Evolutionary conservation across 2,113 vertebrate species (phyloP), one percentile per base, ranked within the genome.

Genomic region (Sprattus sprattus): DNA sequence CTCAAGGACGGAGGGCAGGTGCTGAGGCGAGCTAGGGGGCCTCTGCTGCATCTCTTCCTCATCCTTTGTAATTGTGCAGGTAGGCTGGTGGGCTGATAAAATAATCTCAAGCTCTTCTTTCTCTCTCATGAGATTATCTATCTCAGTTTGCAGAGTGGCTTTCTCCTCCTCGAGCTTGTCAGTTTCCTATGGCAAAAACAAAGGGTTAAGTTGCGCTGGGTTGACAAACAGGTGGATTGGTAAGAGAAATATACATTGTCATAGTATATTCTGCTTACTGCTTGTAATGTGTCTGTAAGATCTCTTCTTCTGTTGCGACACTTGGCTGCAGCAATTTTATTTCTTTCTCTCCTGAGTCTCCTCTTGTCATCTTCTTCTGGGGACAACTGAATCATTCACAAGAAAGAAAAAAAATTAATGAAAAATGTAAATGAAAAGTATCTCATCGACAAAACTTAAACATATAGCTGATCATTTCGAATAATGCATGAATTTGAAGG

Each of bases 291-390:
- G 89, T 99, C 97, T 0, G 97, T 99, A 91, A 99, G 95, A 89
- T 99, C 97, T 88, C 96, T 94, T 86, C 98, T 94, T 84, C 98
- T 96, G 94, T 98, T 99, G 86, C 98, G 96, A 93, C 98, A 99
- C 91, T 99, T 99, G 82, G 97, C 98, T 82, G 98, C 98, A 90
- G 98, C 97, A 92, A 99, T 97, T 93, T 99, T 99, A 93, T 99
- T 99, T 89, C 98, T 96, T 92, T 99, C 98, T 88, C 97, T 96
- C 87, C 97, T 95, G 91, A 99, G 96, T 92, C 94, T 95, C 90
- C 96, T 95, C 91, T 97, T 98, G 83, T 98, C 98, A 82, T 99
- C 98, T 87, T 99, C 98, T 92, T 98, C 98, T 28, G 97, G 97
- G 47, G 97, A 97, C 57, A 97, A 91, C 98, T 99, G 84, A 0